Conservation (phyloP, 2,113 vertebrate species). For the Hemichromis elongatus region DNA sequence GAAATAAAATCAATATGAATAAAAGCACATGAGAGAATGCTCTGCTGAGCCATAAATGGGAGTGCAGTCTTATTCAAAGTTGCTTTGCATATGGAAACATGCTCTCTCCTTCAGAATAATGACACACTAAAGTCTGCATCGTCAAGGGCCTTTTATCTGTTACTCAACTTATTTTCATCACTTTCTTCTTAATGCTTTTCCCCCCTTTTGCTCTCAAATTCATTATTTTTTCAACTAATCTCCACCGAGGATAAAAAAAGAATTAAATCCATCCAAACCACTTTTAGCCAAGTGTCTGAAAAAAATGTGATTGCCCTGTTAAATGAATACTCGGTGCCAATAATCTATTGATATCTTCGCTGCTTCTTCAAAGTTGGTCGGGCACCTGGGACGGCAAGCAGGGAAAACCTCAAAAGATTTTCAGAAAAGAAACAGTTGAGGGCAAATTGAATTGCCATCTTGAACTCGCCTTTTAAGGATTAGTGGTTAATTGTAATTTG, state of each 20-base stretch:
- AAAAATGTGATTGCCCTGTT: slow-evolving; percentile 56
- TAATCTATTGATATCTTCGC: slow-evolving; percentile 65
- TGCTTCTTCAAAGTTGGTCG: slow-evolving; percentile 57
- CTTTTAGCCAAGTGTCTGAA: slow-evolving; percentile 49
- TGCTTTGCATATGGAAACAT: not conserved
- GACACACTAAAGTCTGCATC: slow-evolving; percentile 53
- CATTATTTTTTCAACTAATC: slow-evolving; percentile 71
- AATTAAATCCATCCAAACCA: slow-evolving; percentile 60
- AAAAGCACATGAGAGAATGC: not conserved
- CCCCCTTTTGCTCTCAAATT: slow-evolving; percentile 66
- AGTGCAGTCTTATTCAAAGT: not conserved
- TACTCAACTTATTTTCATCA: slow-evolving; percentile 55
- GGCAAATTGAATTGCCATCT: slow-evolving; percentile 68
- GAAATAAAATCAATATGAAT: not conserved
- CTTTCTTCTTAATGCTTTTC: slow-evolving; percentile 65
- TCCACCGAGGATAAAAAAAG: slow-evolving; percentile 67
- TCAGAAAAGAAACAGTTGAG: slow-evolving; percentile 40
- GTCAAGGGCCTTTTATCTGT: slow-evolving; percentile 54
- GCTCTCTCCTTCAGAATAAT: slow-evolving; percentile 50
- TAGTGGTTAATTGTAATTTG: slow-evolving; percentile 69
- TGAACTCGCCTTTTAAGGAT: slow-evolving; percentile 64
- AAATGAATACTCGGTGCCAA: slow-evolving; percentile 65
- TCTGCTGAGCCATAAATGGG: not conserved
- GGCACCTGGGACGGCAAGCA: slow-evolving; percentile 64
- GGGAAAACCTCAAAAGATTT: slow-evolving; percentile 55